Base-by-base conservation (phyloP, 2,113 vertebrate genomes). In the Megalops atlanticus region DNA sequence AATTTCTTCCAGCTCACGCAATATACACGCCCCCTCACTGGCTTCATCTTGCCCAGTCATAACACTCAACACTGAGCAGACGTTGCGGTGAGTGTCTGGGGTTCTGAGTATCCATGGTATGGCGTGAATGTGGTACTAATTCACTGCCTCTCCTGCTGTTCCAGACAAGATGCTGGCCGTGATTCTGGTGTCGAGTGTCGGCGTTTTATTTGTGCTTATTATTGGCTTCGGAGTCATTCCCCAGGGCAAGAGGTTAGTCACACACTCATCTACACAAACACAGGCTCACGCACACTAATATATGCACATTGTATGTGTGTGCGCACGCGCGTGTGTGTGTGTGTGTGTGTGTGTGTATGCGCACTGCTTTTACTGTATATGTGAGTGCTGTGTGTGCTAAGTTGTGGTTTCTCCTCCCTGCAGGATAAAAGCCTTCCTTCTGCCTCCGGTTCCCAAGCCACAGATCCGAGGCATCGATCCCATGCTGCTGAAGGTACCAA, bases 171-270 rank as follows among this genome's bases (percentile, higher is more conserved):
- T 91, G 4, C 75, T 93, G 85, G 81, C 86, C 33, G 52, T 91
- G 78, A 79, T 92, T 8, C 85, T 94, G 78, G 82, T 91, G 83
- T 84, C 75, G 0, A 88, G 82, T 0, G 81, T 91, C 2, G 77
- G 84, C 0, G 35, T 92, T 8, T 82, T 90, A 64, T 84, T 85
- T 24, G 76, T 94, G 73, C 82, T 95, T 41, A 82, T 88, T 0
- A 79, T 93, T 40, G 73, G 85, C 18, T 84, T 93, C 0, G 88
- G 89, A 1, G 1, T 93, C 1, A 35, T 92, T 21, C 91, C 89
- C 0, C 93, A 91, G 21, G 86, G 92, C 58, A 93, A 88, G 77
- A 92, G 92, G 94, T 95, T 64, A 88, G 86, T n/a, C n/a, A n/a
- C n/a, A n/a, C n/a, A n/a, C n/a, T n/a, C n/a, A n/a, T n/a, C n/a